Conservation (phyloP, 2,888 invertebrate genomes). For the Limenitis camilla region DNA sequence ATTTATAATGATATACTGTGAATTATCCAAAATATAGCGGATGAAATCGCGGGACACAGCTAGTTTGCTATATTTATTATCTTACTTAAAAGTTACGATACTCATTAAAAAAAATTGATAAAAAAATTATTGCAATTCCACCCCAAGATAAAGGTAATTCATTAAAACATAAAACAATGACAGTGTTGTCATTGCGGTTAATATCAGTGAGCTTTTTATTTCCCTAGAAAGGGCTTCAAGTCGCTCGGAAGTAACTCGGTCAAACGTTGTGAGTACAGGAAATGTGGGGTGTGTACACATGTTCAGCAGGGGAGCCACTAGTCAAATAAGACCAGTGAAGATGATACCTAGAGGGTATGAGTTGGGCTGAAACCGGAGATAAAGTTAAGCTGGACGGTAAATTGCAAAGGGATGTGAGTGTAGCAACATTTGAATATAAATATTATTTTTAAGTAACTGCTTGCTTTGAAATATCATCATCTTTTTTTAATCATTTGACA, state of each 20-base stretch:
- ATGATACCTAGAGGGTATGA: neutral
- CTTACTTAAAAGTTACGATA: no score
- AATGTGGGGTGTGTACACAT: slow-evolving; percentile 15
- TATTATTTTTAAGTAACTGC: no score
- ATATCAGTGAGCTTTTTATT: slow-evolving; percentile 13
- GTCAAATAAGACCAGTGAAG: slow-evolving; percentile 13
- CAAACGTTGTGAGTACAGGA: slow-evolving; percentile 27
- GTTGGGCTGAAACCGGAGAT: neutral
- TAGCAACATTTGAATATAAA: neutral
- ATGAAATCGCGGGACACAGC: no score
- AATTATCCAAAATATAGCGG: no score
- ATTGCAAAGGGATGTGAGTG: neutral
- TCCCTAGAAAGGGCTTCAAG: slow-evolving; percentile 18
- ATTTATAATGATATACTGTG: no score
- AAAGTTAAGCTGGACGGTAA: neutral
- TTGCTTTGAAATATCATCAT: no score
- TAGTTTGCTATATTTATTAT: no score
- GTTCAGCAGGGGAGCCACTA: slow-evolving; percentile 2
- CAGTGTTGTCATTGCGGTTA: slow-evolving; percentile 2
- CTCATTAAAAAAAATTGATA: neutral
- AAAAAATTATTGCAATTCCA: neutral
- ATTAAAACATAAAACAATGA: neutral
- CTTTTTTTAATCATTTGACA: no score
- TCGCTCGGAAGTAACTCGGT: slow-evolving; percentile 39
- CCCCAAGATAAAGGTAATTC: neutral